Evolutionary conservation across 2,888 invertebrate genomes (phyloP).

Genomic region (Bhutanitis thaidina): DNA sequence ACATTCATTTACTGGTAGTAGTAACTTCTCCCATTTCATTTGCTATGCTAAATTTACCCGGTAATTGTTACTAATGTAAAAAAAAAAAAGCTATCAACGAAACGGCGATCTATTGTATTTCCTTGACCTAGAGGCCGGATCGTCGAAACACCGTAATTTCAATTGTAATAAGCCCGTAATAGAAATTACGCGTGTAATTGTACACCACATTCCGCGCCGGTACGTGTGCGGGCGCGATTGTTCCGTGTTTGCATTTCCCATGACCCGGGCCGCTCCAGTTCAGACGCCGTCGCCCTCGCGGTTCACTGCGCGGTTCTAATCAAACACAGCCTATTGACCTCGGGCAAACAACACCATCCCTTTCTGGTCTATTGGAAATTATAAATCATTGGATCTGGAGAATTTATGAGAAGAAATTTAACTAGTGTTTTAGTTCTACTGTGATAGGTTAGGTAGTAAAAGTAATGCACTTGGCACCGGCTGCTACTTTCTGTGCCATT

Average conservation of each 20-base stretch:
- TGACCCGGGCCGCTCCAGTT: conserved; percentile 32
- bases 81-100: neutral
- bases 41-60: neutral
- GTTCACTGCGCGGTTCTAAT: neutral
- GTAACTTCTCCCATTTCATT: too few species aligned
- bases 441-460: too few species aligned
- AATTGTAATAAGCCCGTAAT: conserved; percentile 25
- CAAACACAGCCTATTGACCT: conserved; percentile 10
- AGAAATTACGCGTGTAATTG: conserved; percentile 27
- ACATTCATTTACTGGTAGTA: neutral
- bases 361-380: neutral
- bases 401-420: too few species aligned
- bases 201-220: conserved; percentile 22
- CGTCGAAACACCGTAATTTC: conserved; percentile 23
- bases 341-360: conserved; percentile 3
- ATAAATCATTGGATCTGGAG: too few species aligned
- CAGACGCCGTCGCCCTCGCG: neutral
- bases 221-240: conserved; percentile 30
- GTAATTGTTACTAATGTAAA: neutral
- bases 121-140: conserved; percentile 24
- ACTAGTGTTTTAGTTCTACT: too few species aligned
- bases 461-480: too few species aligned
- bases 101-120: conserved; percentile 11
- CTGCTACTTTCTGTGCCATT: too few species aligned
- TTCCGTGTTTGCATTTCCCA: conserved; percentile 50